Percentiles rank a stretch among this genome's conserved stretches.
Conservation (phyloP, 2,888 invertebrate species). For the Bellardia bayeri region DNA sequence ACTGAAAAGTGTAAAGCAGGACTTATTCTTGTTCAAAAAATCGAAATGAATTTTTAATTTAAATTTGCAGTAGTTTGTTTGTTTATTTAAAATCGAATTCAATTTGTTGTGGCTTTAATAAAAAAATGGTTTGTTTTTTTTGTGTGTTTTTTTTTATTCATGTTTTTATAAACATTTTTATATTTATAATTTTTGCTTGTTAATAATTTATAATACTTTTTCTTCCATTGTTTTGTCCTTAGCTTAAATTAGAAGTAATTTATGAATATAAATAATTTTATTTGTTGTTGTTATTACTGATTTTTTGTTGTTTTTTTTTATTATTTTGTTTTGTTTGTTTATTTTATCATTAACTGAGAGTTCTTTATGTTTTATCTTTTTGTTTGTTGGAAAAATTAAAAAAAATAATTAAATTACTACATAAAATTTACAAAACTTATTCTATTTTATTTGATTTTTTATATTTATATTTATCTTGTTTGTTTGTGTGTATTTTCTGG, state of each 20-base stretch:
- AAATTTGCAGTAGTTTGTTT: too few relatives aligned
- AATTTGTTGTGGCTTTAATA: conserved; percentile 37
- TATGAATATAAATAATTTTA: conserved; percentile 70
- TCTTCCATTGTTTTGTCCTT: conserved; percentile 71
- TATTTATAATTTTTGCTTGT: conserved; percentile 59
- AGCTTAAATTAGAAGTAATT: conserved; percentile 72
- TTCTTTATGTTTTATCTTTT: conserved; percentile 24
- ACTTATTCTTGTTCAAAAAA: too few relatives aligned
- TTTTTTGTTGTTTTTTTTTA: conserved; percentile 68
- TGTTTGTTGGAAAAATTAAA: conserved; percentile 50
- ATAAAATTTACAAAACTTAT: conserved; percentile 73
- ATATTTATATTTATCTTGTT: conserved; percentile 29
- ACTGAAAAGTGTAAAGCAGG: too few relatives aligned
- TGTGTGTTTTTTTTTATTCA: conserved; percentile 67
- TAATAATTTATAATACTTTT: conserved; percentile 76
- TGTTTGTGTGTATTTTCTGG: conserved; percentile 7
- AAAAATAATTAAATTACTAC: conserved; percentile 72
- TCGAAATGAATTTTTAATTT: too few relatives aligned
- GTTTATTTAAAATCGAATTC: conserved; percentile 14
- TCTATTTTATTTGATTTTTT: conserved; percentile 38
- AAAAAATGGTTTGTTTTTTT: conserved; percentile 54
- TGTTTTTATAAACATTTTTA: conserved; percentile 73
- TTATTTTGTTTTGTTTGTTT: conserved; percentile 27
- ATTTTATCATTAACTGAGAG: conserved; percentile 63
- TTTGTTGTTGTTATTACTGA: conserved; percentile 50